Base-by-base conservation (phyloP, 2,113 vertebrate species). In the Poeciliopsis prolifica region DNA sequence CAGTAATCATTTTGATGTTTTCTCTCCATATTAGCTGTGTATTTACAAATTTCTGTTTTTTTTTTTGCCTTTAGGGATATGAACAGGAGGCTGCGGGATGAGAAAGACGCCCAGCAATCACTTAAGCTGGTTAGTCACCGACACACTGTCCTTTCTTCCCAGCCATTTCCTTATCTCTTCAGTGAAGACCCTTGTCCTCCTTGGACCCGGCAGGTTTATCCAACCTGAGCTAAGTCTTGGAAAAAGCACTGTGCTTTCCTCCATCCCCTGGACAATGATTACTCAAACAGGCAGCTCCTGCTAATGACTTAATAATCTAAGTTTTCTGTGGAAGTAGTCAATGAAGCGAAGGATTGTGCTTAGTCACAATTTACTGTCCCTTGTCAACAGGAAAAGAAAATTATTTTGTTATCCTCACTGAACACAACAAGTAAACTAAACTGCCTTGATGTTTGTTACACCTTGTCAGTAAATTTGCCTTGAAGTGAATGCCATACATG, bases 31-130 rank as follows among this genome's bases (percentile, higher is more conserved):
- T 26, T 7, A 40, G 17, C 37, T 7, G 2, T 24, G 51, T 54
- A 22, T 15, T 69, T 6, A 28, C 15, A 2, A 5, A 11, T 66
- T 28, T 64, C 11, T 22, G 64, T 63, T 65, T 5, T 78, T 62
- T 31, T 31, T 31, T 31, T 31, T 31, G 29, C 29, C 74, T 19
- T 80, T 90, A 99, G 98, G 93, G 97, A 99, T 66, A 96, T 99
- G 95, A 99, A 99, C 93, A 96, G 95, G 66, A 93, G 93, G 66
- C 92, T 99, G 9, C 95, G 96, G 24, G 98, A 99, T 33, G 96
- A 98, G 77, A 96, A 96, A 86, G 97, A 99, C 0, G 94, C 94
- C 61, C 95, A 94, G 42, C 96, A 97, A 84, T 90, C 95, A 82
- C 95, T 93, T 94, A 96, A 94, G 94, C 94, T 91, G 94, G 95